These are phyloP conservation scores for Poecilia latipinna DNA, from an alignment of 2,113 vertebrate species.

Conservation along the genomic window DNA sequence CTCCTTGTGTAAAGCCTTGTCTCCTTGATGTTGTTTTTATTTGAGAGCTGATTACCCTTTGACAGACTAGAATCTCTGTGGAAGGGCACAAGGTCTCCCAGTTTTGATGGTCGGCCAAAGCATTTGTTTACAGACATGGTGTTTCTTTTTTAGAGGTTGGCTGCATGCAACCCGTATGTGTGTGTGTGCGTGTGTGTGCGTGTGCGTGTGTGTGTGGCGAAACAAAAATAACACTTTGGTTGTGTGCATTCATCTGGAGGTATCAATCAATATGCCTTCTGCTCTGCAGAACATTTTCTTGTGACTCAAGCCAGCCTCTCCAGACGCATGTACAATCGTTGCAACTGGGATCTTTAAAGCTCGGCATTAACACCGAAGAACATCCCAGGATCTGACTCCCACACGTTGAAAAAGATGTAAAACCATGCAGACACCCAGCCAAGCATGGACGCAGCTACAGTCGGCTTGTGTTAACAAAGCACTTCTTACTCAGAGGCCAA, in stretches of 20 bases:
- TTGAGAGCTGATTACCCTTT: slow-evolving; percentile 82
- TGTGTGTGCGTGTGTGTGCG: background rate
- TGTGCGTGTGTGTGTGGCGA: slow-evolving; percentile 36
- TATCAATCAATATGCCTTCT: slow-evolving; percentile 72
- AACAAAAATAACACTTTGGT: slow-evolving; percentile 68
- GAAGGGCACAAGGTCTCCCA: slow-evolving; percentile 65
- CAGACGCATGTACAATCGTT: slow-evolving; percentile 58
- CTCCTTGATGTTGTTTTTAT: slow-evolving; percentile 77
- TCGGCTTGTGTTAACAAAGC: slow-evolving; percentile 64
- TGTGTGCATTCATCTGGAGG: slow-evolving; percentile 66
- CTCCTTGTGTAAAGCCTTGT: slow-evolving; percentile 68
- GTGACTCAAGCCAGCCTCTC: slow-evolving; percentile 72
- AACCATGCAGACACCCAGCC: slow-evolving; percentile 46
- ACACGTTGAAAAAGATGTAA: slow-evolving; percentile 64
- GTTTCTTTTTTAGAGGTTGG: slow-evolving; percentile 64
- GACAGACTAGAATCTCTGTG: slow-evolving; percentile 75
- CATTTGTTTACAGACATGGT: slow-evolving; percentile 70
- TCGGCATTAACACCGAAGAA: slow-evolving; percentile 59
- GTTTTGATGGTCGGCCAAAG: slow-evolving; percentile 81
- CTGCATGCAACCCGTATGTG: slow-evolving; percentile 58
- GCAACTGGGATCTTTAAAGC: slow-evolving; percentile 69
- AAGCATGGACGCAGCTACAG: slow-evolving; percentile 46
- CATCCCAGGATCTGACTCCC: slow-evolving; percentile 66
- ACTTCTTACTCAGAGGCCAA: slow-evolving; percentile 67
- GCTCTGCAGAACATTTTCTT: slow-evolving; percentile 47